phyloP scores from a whole-genome alignment of 92 coral and sea anemone genomes.

The Pocillopora grandis region DNA sequence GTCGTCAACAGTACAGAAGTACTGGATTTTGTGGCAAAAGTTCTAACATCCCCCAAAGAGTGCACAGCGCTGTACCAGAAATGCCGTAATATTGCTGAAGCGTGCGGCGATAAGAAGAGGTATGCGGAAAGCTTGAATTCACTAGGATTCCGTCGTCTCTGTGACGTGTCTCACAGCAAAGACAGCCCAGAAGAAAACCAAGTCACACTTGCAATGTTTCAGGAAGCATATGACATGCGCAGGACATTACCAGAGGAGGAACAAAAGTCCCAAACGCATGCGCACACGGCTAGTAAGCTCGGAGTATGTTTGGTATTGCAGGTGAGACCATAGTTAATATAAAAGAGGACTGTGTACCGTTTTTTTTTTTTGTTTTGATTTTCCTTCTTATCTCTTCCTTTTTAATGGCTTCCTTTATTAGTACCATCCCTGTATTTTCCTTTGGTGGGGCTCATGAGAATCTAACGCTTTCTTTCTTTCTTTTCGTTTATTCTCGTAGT shows the following conservation, averaged over 20 bases:
- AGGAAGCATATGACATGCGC: slow-evolving; percentile 7
- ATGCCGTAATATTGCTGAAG: slow-evolving; percentile 13
- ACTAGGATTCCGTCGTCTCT: slow-evolving; percentile 25
- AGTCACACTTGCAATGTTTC: not conserved
- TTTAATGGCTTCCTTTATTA: too few species aligned
- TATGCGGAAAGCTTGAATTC: slow-evolving; percentile 25
- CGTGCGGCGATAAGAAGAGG: not conserved
- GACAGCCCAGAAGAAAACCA: not conserved
- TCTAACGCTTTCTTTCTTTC: too few species aligned
- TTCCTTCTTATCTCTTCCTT: not conserved
- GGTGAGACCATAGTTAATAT: slow-evolving; percentile 1
- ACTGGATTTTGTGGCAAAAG: slow-evolving; percentile 21
- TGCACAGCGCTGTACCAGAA: slow-evolving; percentile 14
- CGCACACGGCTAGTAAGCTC: slow-evolving; percentile 26
- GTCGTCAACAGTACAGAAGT: slow-evolving; percentile 22
- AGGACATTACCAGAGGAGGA: slow-evolving; percentile 10
- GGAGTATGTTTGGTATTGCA: slow-evolving; percentile 18
- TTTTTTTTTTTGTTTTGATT: not conserved
- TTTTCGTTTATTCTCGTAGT: too few species aligned
- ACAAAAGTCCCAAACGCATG: slow-evolving; percentile 25
- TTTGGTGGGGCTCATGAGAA: too few species aligned
- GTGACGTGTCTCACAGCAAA: slow-evolving; percentile 24
- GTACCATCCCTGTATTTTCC: too few species aligned
- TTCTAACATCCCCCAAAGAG: slow-evolving; percentile 17
- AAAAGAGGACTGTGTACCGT: not conserved